Base-by-base conservation (phyloP, 2,888 invertebrate genomes). In the Drosophila borborema region DNA sequence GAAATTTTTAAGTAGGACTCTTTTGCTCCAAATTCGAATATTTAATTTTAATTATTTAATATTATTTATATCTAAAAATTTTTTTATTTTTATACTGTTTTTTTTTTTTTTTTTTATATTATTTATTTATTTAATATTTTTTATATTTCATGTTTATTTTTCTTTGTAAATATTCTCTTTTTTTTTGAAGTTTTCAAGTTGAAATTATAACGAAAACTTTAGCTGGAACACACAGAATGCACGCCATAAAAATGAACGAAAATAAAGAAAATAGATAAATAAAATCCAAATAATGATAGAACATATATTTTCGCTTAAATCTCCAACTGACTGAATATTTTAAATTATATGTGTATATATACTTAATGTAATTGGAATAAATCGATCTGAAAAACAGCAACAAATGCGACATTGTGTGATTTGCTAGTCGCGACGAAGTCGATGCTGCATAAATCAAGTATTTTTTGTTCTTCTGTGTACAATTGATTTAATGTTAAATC, bases 401-500 rank as follows among this genome's bases (percentile, higher is more conserved):
- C 41, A 51, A 51, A 7, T 31, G n/a, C 43, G 31, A 45, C 34
- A 9, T 14, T 9, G 48, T 14, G n/a, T 45, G 55, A 58, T 38
- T 64, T 66, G 43, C 36, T 45, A 36, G 43, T 45, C 45, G 58
- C 58, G 58, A 41, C 53, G 48, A 41, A 31, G 61, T 64, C 59
- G 18, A 16, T 43, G 23, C 23, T 34, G 61, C 65, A 66, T 73
- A 76, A 85, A 79, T 84, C 78, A 84, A 62, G 28, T 40, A 34
- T 8, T 18, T 14, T 12, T n/a, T 31, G 5, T 12, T 49, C 38
- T 28, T 64, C 31, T 46, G 1, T 7, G 8, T 31, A 12, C 64
- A 74, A 75, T 72, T 80, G 83, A 77, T 80, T 86, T 72, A 75
- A 46, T 80, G 77, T 64, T 62, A 20, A 45, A 58, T 55, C 69